Conservation (phyloP, 2,888 invertebrate genomes). For the Lysandra coridon region DNA sequence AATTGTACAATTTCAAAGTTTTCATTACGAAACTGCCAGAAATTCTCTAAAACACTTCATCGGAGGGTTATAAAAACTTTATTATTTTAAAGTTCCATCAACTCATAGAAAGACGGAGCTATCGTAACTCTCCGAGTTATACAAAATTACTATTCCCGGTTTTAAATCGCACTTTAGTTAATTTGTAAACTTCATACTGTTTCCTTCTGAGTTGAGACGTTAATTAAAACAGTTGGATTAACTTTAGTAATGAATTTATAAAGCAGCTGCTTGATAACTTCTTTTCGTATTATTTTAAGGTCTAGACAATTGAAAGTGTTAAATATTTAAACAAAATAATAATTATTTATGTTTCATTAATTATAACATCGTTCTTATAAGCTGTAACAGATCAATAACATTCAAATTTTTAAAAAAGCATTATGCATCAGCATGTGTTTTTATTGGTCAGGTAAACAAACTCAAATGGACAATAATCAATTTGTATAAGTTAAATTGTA, state of each 20-base stretch:
- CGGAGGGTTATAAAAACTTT: conserved; percentile 12
- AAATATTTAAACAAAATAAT: neutral
- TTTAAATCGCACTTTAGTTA: conserved; percentile 67
- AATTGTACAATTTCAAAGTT: conserved; percentile 10
- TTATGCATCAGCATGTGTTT: no score
- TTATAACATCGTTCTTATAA: no score
- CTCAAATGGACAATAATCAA: no score
- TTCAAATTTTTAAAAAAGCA: no score
- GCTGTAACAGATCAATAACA: no score
- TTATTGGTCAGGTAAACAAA: neutral
- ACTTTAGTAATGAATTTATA: conserved; percentile 76
- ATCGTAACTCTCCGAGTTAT: conserved; percentile 16
- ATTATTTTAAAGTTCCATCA: conserved; percentile 17
- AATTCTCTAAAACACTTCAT: conserved; percentile 4
- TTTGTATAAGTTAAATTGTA: neutral
- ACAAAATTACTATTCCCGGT: conserved; percentile 38
- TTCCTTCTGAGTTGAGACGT: conserved; percentile 71
- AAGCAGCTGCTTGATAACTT: conserved; percentile 76
- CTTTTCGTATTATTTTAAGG: conserved; percentile 72
- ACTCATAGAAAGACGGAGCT: neutral
- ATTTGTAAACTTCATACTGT: conserved; percentile 75
- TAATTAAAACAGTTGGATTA: conserved; percentile 77
- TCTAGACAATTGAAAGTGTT: conserved; percentile 43
- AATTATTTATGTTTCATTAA: neutral
- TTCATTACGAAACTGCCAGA: neutral